A percentile compares a stretch with the other conserved stretches of the same genome.
Conservation (phyloP, 2,797 vertebrate species). For the Gambusia yucatana region DNA sequence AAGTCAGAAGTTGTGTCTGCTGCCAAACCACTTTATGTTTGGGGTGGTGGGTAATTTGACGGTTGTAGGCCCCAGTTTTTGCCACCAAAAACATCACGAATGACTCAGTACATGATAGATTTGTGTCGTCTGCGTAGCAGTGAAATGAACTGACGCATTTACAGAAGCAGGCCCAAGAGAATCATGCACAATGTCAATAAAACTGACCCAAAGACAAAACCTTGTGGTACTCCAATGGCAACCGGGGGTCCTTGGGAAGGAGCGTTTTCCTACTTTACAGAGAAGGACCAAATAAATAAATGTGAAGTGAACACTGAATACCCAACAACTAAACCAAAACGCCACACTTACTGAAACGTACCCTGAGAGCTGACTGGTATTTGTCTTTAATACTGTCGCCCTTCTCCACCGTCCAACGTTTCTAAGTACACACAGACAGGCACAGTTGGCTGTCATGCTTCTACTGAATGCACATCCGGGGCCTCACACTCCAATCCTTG, state of each 20-base stretch:
- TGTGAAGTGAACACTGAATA: background rate
- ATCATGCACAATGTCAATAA: background rate
- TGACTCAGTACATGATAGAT: background rate
- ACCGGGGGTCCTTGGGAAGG: background rate
- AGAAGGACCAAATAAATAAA: background rate
- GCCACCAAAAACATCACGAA: background rate
- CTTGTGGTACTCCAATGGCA: background rate
- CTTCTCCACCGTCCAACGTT: background rate
- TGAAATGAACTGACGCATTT: background rate
- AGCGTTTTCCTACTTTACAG: background rate
- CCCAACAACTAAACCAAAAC: background rate
- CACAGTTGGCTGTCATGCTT: slow-evolving; percentile 2
- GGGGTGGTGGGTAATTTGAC: background rate
- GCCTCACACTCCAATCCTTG: slow-evolving; percentile 17
- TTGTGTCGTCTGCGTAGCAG: background rate
- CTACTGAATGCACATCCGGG: background rate
- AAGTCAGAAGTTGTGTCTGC: background rate
- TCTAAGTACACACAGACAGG: slow-evolving; percentile 15
- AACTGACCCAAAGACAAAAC: background rate
- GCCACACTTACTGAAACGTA: too few relatives aligned
- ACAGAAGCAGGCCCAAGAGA: background rate
- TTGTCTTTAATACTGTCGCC: background rate
- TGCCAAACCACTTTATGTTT: background rate
- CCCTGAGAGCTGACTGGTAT: background rate
- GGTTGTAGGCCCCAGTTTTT: background rate